Conservation (phyloP, 2,797 vertebrate genomes). For the Phrynocephalus forsythii region DNA sequence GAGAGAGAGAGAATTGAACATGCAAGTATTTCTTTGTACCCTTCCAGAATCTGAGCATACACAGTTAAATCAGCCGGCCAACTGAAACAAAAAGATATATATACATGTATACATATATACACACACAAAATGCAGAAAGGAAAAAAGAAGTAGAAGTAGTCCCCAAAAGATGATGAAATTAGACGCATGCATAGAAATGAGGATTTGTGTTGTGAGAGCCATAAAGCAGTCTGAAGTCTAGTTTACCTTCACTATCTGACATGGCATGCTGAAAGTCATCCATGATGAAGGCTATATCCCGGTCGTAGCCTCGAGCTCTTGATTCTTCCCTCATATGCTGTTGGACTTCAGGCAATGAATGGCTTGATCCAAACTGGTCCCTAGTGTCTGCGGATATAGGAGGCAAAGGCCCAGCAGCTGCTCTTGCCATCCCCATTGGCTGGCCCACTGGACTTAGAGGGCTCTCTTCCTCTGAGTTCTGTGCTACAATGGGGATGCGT, state of each 20-base stretch:
- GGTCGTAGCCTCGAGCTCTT: conserved; percentile 94
- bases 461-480: conserved; percentile 99
- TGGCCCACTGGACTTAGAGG: conserved; percentile 98
- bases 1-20: conserved; percentile 68
- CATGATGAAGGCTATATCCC: conserved; percentile 98
- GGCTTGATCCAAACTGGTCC: conserved; percentile 99
- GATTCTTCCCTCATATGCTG: conserved; percentile 99
- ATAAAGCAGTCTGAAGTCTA: conserved; percentile 84
- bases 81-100: conserved; percentile 16
- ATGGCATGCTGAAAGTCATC: conserved; percentile 99
- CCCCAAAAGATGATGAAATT: conserved; percentile 73
- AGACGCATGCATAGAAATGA: conserved; percentile 89
- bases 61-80: conserved; percentile 48
- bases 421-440: conserved; percentile 99
- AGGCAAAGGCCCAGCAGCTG: conserved; percentile 95
- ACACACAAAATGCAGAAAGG: conserved; percentile 76
- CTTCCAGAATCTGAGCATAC: conserved; percentile 58
- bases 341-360: conserved; percentile 98
- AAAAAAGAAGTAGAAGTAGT: conserved; percentile 63
- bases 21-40: conserved; percentile 62
- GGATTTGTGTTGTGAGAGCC: conserved; percentile 83
- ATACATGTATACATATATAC: conserved; percentile 56
- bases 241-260: conserved; percentile 99
- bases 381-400: conserved; percentile 98
- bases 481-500: conserved; percentile 96